These are phyloP conservation scores for Gnathonemus longibarbis DNA, from an alignment of 2,113 vertebrate genomes.

Conservation along the genomic window DNA sequence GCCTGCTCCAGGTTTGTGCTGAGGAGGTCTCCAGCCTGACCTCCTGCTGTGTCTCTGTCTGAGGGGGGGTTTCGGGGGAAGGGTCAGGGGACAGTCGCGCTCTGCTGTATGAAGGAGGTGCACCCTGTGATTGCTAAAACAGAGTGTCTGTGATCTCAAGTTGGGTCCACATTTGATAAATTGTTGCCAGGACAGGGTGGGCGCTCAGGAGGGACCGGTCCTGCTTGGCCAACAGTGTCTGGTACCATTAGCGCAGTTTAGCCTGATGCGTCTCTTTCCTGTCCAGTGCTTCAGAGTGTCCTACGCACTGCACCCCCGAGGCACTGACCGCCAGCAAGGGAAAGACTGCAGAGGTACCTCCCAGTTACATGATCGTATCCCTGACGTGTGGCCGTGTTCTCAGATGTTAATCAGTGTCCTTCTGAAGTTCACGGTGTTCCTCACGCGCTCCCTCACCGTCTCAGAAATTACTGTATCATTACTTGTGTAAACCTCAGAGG, in stretches of 20 bases:
- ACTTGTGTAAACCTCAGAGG: too few species aligned
- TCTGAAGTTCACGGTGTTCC: background rate
- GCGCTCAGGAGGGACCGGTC: background rate
- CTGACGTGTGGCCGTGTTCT: background rate
- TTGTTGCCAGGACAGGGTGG: background rate
- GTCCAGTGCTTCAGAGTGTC: constrained; percentile 49
- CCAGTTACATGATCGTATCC: background rate
- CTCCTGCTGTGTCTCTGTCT: background rate
- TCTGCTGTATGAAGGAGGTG: background rate
- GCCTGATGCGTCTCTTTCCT: background rate
- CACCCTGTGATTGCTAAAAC: background rate
- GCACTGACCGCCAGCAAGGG: constrained; percentile 7
- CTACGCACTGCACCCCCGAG: constrained; percentile 36
- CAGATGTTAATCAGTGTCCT: background rate
- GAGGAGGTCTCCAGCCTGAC: background rate
- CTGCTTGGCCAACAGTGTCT: background rate
- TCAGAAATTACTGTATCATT: too few species aligned
- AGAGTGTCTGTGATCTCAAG: background rate
- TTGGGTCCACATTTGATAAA: background rate
- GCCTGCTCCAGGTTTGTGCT: constrained; percentile 52
- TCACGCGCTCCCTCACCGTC: background rate
- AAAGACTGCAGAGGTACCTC: constrained; percentile 27
- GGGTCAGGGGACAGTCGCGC: background rate
- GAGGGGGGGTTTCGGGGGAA: background rate
- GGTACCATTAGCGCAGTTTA: background rate